Conservation (phyloP, 2,888 invertebrate species). For the Petrolisthes cinctipes region DNA sequence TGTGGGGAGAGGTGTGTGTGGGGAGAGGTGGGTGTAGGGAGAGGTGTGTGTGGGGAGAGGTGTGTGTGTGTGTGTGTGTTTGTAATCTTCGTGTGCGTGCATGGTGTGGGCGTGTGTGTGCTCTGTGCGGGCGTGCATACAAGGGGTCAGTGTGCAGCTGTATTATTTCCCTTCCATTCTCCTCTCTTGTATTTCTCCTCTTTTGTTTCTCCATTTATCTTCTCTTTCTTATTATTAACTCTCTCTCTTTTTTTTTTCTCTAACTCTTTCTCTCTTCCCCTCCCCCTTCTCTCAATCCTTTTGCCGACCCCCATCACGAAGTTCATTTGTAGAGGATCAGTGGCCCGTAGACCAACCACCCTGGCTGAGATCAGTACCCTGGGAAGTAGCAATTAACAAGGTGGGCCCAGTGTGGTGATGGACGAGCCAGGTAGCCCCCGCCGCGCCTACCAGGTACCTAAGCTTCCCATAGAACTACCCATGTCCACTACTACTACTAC, state of each 20-base stretch:
- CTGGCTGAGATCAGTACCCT: conserved; percentile 25
- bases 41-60: not conserved
- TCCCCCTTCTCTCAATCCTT: not conserved
- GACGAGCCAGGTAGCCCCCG: conserved; percentile 14
- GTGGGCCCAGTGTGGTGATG: conserved; percentile 35
- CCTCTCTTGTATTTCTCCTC: no score
- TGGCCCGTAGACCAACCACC: conserved; percentile 36
- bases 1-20: no score
- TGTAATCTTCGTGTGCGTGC: no score
- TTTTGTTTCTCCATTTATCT: no score
- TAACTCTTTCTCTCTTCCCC: not conserved
- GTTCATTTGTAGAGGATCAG: conserved; percentile 29
- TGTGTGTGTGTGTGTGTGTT: not conserved
- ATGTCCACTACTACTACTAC: not conserved
- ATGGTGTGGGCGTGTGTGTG: no score
- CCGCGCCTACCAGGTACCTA: not conserved
- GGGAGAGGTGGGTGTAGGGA: no score
- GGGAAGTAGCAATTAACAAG: conserved; percentile 32
- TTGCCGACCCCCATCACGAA: conserved; percentile 19
- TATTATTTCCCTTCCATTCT: no score
- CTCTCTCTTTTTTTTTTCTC: no score
- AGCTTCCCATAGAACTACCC: not conserved
- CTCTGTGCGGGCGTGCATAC: no score
- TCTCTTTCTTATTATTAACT: no score
- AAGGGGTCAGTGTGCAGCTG: no score